These are phyloP conservation scores for Alviniconcha strummeri DNA, from an alignment of 2,888 invertebrate species.

Conservation along the genomic window DNA sequence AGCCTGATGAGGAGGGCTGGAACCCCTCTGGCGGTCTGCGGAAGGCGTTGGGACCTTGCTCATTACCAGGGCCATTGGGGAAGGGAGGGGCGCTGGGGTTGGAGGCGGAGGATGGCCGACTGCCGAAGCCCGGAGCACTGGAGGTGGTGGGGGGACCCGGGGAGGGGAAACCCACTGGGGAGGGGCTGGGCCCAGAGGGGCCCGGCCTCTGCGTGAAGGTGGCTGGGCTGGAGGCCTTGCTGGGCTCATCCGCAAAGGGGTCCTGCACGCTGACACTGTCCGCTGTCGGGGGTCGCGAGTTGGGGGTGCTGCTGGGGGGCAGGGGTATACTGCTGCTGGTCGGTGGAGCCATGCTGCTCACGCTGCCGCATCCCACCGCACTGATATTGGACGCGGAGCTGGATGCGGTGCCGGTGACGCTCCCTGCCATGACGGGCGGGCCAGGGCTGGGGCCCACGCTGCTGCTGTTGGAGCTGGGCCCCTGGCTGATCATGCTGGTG, in stretches of 20 bases:
- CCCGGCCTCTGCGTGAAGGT: constrained; percentile 46
- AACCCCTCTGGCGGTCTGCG: constrained; percentile 25
- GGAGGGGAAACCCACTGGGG: constrained; percentile 34
- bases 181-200: constrained; percentile 33
- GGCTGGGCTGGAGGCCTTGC: constrained; percentile 47
- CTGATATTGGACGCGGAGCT: neutral
- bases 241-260: constrained; percentile 71
- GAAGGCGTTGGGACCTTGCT: constrained; percentile 36
- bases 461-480: constrained; percentile 35
- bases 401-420: constrained; percentile 2
- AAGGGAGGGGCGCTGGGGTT: constrained; percentile 9
- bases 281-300: constrained; percentile 42
- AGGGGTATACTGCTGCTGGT: constrained; percentile 27
- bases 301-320: constrained; percentile 34
- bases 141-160: constrained; percentile 36
- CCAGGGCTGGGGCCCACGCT: constrained; percentile 36
- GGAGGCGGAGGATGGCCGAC: constrained; percentile 28
- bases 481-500: constrained; percentile 37
- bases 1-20: constrained; percentile 21
- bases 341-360: constrained; percentile 18
- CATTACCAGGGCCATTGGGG: constrained; percentile 28
- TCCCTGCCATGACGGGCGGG: constrained; percentile 27
- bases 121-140: constrained; percentile 42
- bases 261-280: constrained; percentile 72
- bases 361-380: constrained; percentile 1